These are phyloP conservation scores for Pandion haliaetus DNA, from an alignment of 2,113 vertebrate genomes.

Conservation along the genomic window DNA sequence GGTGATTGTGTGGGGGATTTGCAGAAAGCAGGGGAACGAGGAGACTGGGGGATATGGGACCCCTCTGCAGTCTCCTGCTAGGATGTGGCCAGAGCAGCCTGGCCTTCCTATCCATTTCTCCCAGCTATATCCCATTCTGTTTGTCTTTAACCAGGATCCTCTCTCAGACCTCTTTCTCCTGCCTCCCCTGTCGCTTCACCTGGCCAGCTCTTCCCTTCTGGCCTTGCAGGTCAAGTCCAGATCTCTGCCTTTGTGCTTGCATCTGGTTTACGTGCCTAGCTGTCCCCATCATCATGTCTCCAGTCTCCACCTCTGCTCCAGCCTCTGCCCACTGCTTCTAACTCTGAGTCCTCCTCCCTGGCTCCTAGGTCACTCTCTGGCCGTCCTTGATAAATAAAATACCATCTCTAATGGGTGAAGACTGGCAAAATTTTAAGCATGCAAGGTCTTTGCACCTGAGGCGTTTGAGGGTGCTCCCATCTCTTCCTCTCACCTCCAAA, in stretches of 20 bases:
- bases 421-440: neutral
- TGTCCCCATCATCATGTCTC: neutral
- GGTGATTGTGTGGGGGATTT: neutral
- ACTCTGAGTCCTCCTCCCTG: neutral
- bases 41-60: neutral
- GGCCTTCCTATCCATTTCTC: neutral
- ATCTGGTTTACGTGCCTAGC: neutral
- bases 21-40: neutral
- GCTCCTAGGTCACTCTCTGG: neutral
- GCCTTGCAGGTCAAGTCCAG: neutral
- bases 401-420: neutral
- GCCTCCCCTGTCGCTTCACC: neutral
- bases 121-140: neutral
- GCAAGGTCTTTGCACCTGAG: neutral
- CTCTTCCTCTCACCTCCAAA: neutral
- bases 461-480: neutral
- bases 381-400: neutral
- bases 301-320: neutral
- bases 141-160: neutral
- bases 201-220: neutral
- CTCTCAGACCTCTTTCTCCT: neutral
- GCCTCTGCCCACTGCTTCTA: neutral
- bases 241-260: rapidly evolving
- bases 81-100: neutral
- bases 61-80: neutral